Base-by-base conservation (phyloP, 1,140 invertebrate species). In the Caenorhabditis tropicalis region DNA sequence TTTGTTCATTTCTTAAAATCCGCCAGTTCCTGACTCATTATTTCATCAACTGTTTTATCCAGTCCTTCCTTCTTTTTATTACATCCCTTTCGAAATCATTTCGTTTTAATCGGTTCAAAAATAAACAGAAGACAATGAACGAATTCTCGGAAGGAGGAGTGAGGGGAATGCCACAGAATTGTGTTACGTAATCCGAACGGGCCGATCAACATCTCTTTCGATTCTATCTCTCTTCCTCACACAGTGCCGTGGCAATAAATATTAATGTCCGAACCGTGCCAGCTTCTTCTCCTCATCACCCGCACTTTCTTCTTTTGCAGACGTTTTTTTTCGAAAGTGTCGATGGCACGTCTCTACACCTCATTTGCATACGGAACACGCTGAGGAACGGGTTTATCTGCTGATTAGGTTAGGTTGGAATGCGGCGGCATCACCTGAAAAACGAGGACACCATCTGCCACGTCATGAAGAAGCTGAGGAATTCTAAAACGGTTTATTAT, bases 281-380 rank as follows among this genome's bases (percentile, higher is more conserved):
- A 29, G 65, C 65, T 46, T 74, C 65, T 74, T 36, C 65, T 74
- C 36, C 65, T 29, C 53, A 29, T 58, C 58, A 65, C 31, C 33
- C 65, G 60, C 29, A 70, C 65, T 24, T 46, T 74, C 36, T n/a
- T n/a, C 31, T 43, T 74, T 74, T 43, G 33, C 65, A 43, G 65
- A 39, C 12, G n/a, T 46, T 74, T 74, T 39, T 65, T 74, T 31
- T 12, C 5, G 21, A 74, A 36, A 70, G 33, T 39, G 60, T 29
- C 60, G 60, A 70, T 74, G 65, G 65, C 65, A 74, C 65, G 65
- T 74, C 65, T 65, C 58, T 43, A 74, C 65, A 74, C 65, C 65
- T 74, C 65, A 74, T 74, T 74, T 74, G 65, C 65, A 74, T 74
- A 74, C 36, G 65, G 65, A 74, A 74, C 65, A 31, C 65, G 21